These are phyloP conservation scores for Pavo muticus DNA, from an alignment of 2,113 vertebrate genomes.

Conservation along the genomic window DNA sequence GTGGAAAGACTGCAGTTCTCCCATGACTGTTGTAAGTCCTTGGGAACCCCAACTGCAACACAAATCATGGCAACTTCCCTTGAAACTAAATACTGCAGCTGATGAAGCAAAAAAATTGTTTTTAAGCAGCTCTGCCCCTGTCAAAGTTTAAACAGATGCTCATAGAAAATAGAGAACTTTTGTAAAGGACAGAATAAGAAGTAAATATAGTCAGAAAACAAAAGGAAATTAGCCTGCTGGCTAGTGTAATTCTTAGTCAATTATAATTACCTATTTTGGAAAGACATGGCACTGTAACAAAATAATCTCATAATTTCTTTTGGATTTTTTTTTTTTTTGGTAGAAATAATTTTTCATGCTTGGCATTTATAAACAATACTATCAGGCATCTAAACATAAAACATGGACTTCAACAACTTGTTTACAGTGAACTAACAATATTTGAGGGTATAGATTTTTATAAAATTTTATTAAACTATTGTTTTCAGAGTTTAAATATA, in stretches of 20 bases:
- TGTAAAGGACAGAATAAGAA: conserved; percentile 45
- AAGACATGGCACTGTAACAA: neutral
- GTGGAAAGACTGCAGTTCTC: neutral
- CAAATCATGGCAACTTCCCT: conserved; percentile 34
- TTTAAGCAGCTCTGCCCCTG: conserved; percentile 56
- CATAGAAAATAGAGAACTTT: conserved; percentile 53
- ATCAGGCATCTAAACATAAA: neutral
- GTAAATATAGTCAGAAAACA: conserved; percentile 34
- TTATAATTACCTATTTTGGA: conserved; percentile 22
- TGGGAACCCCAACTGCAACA: conserved; percentile 10
- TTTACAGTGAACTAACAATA: neutral
- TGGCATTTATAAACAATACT: neutral
- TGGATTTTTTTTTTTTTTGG: neutral
- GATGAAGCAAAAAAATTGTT: conserved; percentile 22
- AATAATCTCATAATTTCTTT: neutral
- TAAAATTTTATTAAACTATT: neutral
- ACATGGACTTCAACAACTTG: neutral
- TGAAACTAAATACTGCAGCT: conserved; percentile 53
- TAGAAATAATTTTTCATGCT: neutral
- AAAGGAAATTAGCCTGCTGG: conserved; percentile 28
- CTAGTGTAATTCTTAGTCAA: conserved; percentile 18
- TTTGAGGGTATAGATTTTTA: neutral
- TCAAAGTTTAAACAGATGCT: conserved; percentile 57
- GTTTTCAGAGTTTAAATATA: neutral
- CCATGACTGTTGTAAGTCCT: neutral